A percentile compares a stretch with the other conserved stretches of the same genome.
Conservation (phyloP, 2,888 invertebrate genomes). For the Aporophyla nigra region DNA sequence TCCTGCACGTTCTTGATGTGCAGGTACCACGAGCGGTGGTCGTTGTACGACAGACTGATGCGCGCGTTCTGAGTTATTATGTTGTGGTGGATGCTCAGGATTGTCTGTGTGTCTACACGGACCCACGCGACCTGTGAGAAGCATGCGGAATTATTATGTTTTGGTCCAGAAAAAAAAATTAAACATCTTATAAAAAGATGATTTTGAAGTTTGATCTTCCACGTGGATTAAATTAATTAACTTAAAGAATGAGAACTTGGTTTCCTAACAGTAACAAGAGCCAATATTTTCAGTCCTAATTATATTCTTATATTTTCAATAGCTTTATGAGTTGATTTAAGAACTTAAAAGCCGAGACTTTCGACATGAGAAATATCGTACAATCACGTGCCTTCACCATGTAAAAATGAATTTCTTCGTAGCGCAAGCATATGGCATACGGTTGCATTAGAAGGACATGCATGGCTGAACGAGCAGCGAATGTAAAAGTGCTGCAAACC, state of each 20-base stretch:
- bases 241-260: neutral
- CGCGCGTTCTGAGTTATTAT: constrained; percentile 97
- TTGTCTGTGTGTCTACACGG: constrained; percentile 97
- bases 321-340: too few species aligned
- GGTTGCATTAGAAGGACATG: constrained; percentile 44
- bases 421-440: constrained; percentile 1
- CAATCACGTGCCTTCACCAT: neutral
- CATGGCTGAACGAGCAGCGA: constrained; percentile 40
- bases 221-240: neutral
- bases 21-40: constrained; percentile 97
- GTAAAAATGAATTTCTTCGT: constrained; percentile 30
- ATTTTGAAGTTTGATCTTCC: neutral
- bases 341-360: too few species aligned
- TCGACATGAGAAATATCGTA: neutral
- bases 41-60: constrained; percentile 96
- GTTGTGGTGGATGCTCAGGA: constrained; percentile 97
- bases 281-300: neutral
- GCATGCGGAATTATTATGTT: neutral
- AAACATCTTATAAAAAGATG: neutral
- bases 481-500: constrained; percentile 56
- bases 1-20: constrained; percentile 97
- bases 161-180: neutral
- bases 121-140: constrained; percentile 96
- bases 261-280: neutral
- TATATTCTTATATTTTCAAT: neutral